Base-by-base conservation (phyloP, 2,888 invertebrate species). In the Tethea ocularis region DNA sequence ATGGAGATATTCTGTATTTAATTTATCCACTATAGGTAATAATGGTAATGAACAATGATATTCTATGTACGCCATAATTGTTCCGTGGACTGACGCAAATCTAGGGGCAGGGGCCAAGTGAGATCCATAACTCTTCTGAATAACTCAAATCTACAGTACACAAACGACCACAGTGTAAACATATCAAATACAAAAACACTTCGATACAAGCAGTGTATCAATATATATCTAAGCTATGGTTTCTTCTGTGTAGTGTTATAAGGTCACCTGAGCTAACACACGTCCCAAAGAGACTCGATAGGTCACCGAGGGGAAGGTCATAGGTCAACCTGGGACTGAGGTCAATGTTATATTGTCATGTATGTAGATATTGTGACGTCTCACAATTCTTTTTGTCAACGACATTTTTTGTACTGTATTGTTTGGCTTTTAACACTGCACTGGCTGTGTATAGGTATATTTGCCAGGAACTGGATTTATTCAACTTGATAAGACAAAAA, bases 311-410 rank as follows among this genome's bases (percentile, higher is more conserved):
- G 84, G 80, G 80, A 69, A 70, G 78, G 82, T 76, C 78, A 79
- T 52, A 77, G 87, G 85, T 84, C 84, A 84, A 76, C 70, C 66
- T 64, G 78, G 75, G 74, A 70, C 77, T 76, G 64, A 68, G 91
- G 88, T 86, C 91, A 88, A 85, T 86, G 88, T 80, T 86, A 85
- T 77, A 87, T 89, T 91, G 89, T 90, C 84, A 87, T 88, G 85
- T 80, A 83, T 78, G 87, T 84, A 46, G 46, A 46, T 46, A 46
- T 74, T 75, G 69, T 83, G 81, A 78, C 82, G 80, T 79, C 69
- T 72, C 72, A 71, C 68, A 67, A 67, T 72, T 67, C 63, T 75
- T 82, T 86, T 87, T 82, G 75, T 82, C 77, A 75, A 72, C 68
- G 66, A 57, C 61, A 69, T 62, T 62, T 59, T 56, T 61, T 23